Percentiles rank a stretch among this genome's conserved stretches.
Evolutionary conservation across 2,888 invertebrate species (phyloP).

Genomic region (Eugnorisma glareosa): DNA sequence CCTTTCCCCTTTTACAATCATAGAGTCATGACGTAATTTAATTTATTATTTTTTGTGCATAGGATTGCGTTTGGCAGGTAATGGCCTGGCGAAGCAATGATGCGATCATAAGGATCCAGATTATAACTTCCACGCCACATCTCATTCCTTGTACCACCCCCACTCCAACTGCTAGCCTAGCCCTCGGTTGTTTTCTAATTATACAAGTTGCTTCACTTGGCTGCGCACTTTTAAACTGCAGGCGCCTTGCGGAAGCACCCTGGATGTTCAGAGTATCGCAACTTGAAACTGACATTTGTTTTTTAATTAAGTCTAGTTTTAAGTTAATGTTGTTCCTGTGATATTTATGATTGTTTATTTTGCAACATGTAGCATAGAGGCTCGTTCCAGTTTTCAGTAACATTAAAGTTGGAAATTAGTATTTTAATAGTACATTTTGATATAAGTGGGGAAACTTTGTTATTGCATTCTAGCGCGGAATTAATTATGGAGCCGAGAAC

Average conservation of each 20-base stretch:
- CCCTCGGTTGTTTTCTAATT: conserved; percentile 51
- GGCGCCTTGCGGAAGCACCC: conserved; percentile 18
- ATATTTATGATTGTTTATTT: neutral
- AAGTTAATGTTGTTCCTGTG: neutral
- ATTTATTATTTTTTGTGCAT: neutral
- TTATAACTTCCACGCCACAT: neutral
- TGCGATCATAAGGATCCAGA: neutral
- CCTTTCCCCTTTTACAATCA: too few relatives aligned
- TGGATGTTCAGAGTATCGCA: conserved; percentile 1
- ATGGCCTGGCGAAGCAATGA: neutral
- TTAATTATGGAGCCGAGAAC: too few relatives aligned
- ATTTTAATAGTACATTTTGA: too few relatives aligned
- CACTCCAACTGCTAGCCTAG: neutral
- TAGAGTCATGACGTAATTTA: too few relatives aligned
- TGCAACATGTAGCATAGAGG: too few relatives aligned
- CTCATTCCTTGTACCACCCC: neutral
- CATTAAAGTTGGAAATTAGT: too few relatives aligned
- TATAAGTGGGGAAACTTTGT: too few relatives aligned
- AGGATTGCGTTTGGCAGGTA: neutral
- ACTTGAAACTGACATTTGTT: conserved; percentile 21
- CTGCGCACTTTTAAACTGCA: conserved; percentile 51
- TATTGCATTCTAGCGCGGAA: too few relatives aligned
- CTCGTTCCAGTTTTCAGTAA: neutral
- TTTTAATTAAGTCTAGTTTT: conserved; percentile 30
- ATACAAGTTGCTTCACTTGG: conserved; percentile 46